Base-by-base conservation (phyloP, 2,113 vertebrate species). In the Andinoacara biseriatus region DNA sequence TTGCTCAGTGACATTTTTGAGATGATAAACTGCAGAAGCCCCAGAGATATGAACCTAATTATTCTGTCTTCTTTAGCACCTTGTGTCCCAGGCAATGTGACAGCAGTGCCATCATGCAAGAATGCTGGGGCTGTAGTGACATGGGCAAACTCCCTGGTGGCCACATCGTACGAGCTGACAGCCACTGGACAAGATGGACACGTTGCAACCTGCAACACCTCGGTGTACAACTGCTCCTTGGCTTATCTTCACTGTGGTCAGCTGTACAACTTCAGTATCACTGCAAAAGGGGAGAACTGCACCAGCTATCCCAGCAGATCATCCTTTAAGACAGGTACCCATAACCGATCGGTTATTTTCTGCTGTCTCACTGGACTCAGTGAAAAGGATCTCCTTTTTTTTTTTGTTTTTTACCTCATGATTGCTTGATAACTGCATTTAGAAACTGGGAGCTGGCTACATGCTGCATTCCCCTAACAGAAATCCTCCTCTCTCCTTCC, bases 1-100 rank as follows among this genome's bases (percentile, higher is more conserved):
- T 33, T 20, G 20, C n/a, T 38, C 7, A 26, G 24, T 80, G 24
- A 9, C 43, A 35, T 58, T 43, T 26, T 10, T 5, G 22, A 57
- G n/a, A 7, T 9, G 9, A 56, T 52, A 72, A 72, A 72, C 24
- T 13, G 52, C 26, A 72, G 43, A 13, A 72, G 43, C n/a, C 24
- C 4, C 24, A 8, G 18, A 65, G 29, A 77, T 22, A 8, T 38
- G 10, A 72, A 72, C 31, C 26, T 9, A 10, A 31, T 63, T 43
- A 6, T 56, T 76, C 2, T 74, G 40, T 81, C 10, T 49, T 57
- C 26, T 85, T 74, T 15, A 96, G 96, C 89, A 0, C 96, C 96
- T 7, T 96, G 96, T 80, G 58, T 78, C 17, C 95, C 96, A n/a
- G 49, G 61, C 52, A 87, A 86, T 20, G 80, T 96, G 76, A 88